These are phyloP conservation scores for Neoscelio sp. DNA, from an alignment of 2,888 invertebrate genomes.

Conservation along the genomic window DNA sequence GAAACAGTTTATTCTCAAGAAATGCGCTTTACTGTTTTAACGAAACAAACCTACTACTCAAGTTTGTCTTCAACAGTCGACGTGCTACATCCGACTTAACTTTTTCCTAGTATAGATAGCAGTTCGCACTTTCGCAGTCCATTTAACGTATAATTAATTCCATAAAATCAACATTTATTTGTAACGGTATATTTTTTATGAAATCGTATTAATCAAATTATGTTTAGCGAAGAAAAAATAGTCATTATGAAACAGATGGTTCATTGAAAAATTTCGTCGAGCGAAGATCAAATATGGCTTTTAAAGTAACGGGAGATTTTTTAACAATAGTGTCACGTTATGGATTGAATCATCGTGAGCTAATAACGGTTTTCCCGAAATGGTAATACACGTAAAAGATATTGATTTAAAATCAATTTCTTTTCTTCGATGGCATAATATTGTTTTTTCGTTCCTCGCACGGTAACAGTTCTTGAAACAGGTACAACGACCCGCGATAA, in stretches of 20 bases:
- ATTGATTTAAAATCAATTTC: conserved; percentile 22
- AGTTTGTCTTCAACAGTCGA: conserved; percentile 20
- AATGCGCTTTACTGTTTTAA: conserved; percentile 18
- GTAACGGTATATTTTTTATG: too few relatives aligned
- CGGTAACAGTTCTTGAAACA: conserved; percentile 1
- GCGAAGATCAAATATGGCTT: conserved; percentile 9
- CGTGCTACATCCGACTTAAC: conserved; percentile 11
- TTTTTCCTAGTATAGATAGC: conserved; percentile 8
- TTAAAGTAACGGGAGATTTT: conserved; percentile 25
- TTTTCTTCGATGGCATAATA: not conserved
- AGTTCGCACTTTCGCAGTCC: conserved; percentile 17
- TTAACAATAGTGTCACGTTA: conserved; percentile 17
- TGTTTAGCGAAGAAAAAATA: too few relatives aligned
- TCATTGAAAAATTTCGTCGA: not conserved
- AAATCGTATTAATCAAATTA: too few relatives aligned
- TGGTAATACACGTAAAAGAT: conserved; percentile 5
- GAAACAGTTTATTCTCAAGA: conserved; percentile 17
- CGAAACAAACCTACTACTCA: conserved; percentile 19
- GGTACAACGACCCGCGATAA: conserved; percentile 26
- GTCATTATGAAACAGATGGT: conserved; percentile 8
- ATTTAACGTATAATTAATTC: too few relatives aligned
- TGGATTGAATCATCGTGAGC: conserved; percentile 20
- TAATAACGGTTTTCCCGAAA: conserved; percentile 38
- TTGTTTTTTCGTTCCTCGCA: not conserved
- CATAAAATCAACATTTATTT: conserved; percentile 1